Conservation (phyloP, 2,113 vertebrate genomes). For the Channa maculata region DNA sequence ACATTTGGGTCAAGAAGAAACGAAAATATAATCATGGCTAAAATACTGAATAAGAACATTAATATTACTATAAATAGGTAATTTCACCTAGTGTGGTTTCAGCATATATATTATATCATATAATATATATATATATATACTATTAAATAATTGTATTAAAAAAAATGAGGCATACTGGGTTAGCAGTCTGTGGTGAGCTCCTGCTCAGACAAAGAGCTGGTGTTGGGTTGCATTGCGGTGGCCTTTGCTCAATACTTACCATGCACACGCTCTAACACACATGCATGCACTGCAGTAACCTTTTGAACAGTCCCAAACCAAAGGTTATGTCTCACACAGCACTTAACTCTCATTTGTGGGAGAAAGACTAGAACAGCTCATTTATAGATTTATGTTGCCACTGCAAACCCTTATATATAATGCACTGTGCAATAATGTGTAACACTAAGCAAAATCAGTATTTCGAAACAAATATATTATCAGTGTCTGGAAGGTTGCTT, state of each 20-base stretch:
- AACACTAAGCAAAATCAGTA: not conserved
- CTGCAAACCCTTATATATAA: slow-evolving; percentile 47
- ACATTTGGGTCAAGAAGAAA: not conserved
- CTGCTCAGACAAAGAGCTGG: slow-evolving; percentile 71
- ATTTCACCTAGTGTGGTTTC: not conserved
- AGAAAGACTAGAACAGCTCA: slow-evolving; percentile 58
- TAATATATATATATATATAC: not conserved
- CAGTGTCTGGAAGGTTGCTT: not conserved
- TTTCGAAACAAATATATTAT: not conserved
- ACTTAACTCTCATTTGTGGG: slow-evolving; percentile 57
- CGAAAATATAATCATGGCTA: not conserved
- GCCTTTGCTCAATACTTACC: slow-evolving; percentile 72
- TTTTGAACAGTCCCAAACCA: slow-evolving; percentile 54
- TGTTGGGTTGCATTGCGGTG: slow-evolving; percentile 77
- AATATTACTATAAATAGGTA: not conserved
- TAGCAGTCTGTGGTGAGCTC: slow-evolving; percentile 44
- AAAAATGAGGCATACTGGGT: slow-evolving; percentile 39
- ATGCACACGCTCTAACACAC: slow-evolving; percentile 12
- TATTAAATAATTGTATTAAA: slow-evolving; percentile 39
- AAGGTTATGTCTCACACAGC: slow-evolving; percentile 62
- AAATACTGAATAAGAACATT: not conserved
- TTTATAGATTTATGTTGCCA: slow-evolving; percentile 47
- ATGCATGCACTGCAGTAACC: slow-evolving; percentile 49
- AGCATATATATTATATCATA: not conserved
- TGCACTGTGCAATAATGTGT: slow-evolving; percentile 2